Conservation (phyloP, 2,888 invertebrate species). For the Charanyca ferruginea region DNA sequence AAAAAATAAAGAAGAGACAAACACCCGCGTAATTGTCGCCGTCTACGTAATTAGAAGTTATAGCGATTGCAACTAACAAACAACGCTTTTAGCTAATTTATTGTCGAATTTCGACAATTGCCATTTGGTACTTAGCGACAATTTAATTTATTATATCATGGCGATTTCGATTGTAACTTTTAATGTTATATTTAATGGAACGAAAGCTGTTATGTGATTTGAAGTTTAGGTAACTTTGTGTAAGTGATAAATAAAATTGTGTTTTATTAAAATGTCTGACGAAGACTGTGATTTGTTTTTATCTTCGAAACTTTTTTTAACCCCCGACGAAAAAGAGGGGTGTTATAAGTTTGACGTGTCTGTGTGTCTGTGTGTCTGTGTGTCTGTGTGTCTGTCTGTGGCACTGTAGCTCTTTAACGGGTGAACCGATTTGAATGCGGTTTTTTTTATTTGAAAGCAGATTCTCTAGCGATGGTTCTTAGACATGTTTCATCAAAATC, state of each 20-base stretch:
- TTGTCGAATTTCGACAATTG: conserved; percentile 78
- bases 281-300: conserved; percentile 6
- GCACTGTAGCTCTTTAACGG: no score
- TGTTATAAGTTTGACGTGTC: no score
- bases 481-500: no score
- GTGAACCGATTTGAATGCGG: no score
- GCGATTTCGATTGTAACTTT: conserved; percentile 47
- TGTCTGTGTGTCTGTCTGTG: no score
- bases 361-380: no score
- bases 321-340: no score
- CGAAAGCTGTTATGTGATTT: conserved; percentile 37
- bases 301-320: not conserved
- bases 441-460: no score
- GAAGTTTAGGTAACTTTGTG: conserved; percentile 29
- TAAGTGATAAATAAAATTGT: conserved; percentile 32
- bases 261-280: conserved; percentile 31
- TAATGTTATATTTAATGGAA: conserved; percentile 51
- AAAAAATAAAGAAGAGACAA: conserved; percentile 70
- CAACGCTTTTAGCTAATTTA: conserved; percentile 80
- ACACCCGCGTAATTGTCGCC: conserved; percentile 77
- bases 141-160: conserved; percentile 61
- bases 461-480: no score
- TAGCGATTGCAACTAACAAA: conserved; percentile 77
- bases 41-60: conserved; percentile 81
- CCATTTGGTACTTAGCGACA: conserved; percentile 69